Evolutionary conservation across 2,888 invertebrate species (phyloP).

Genomic region (Ptychoptera albimana): DNA sequence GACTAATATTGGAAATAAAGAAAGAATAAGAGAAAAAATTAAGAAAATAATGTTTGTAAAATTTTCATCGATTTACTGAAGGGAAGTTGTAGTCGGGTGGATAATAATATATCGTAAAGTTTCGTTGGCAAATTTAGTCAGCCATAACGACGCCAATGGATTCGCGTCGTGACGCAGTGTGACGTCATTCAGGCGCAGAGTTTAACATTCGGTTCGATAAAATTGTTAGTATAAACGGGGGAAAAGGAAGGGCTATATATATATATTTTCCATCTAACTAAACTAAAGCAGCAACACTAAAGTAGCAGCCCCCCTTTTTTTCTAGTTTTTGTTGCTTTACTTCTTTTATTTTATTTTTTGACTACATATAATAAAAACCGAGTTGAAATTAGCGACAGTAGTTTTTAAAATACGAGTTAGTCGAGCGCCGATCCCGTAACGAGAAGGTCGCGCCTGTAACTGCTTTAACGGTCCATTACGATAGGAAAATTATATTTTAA

Average conservation of each 20-base stretch:
- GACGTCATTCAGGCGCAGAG: constrained; percentile 17
- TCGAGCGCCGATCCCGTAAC: constrained; percentile 30
- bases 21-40: too few relatives aligned
- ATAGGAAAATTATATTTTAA: constrained; percentile 8
- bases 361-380: background rate
- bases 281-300: too few relatives aligned
- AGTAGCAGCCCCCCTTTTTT: too few relatives aligned
- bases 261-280: too few relatives aligned
- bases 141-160: constrained; percentile 10
- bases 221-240: background rate
- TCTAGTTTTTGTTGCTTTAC: too few relatives aligned
- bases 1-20: too few relatives aligned
- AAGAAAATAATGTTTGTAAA: too few relatives aligned
- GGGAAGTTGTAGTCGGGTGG: too few relatives aligned
- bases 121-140: background rate
- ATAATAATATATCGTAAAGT: too few relatives aligned
- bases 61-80: too few relatives aligned
- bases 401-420: constrained; percentile 16
- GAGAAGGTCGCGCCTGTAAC: constrained; percentile 24
- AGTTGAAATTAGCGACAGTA: constrained; percentile 3
- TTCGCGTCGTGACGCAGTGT: constrained; percentile 19
- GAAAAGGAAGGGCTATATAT: too few relatives aligned
- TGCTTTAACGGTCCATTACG: constrained; percentile 13
- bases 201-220: constrained; percentile 1
- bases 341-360: too few relatives aligned